Evolutionary conservation across 2,888 invertebrate species (phyloP), one percentile per base, ranked within the genome.

Genomic region (Magallana nippona): DNA sequence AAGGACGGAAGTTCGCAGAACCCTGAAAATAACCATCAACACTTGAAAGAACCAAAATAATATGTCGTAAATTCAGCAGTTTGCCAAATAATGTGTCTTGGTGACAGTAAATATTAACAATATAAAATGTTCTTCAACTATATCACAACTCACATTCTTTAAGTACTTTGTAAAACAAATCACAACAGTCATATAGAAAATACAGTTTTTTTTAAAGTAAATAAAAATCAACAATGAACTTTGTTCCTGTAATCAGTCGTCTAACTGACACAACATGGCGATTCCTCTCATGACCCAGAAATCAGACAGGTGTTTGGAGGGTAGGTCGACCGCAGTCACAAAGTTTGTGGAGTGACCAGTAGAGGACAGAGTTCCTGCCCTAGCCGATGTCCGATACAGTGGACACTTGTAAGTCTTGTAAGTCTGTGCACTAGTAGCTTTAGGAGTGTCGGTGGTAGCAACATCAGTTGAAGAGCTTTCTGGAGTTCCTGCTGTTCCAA

Each of bases 291-390:
- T 90, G 5, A 93, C 91, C 94, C 94, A 94, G 89, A 93, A 93
- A 58, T 92, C 90, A 1, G 92, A 89, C 0, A 86, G 86, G 55
- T 91, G 89, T 32, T 91, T 86, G 1, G 91, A 91, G 0, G 93
- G 94, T 58, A 94, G 86, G 55, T 89, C 87, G 44, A 94, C 92
- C 15, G 93, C 90, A 2, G 93, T 93, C 5, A 94, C 93, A 91
- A 93, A 94, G 91, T 94, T 94, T 57, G 93, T 94, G 81, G 94
- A 93, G 84, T 92, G 93, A n/a, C 94, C 94, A 17, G 93, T 94
- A 11, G 93, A 93, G 2, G 93, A 94, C 22, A 94, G 90, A 10
- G 92, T 93, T 1, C 94, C 94, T 8, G 94, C 93, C 77, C 94
- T 88, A 17, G 91, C 90, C 8, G 94, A 93, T 5, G 94, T 94